Evolutionary conservation across 1,140 invertebrate genomes (phyloP).

Genomic region (Nebria ingens): DNA sequence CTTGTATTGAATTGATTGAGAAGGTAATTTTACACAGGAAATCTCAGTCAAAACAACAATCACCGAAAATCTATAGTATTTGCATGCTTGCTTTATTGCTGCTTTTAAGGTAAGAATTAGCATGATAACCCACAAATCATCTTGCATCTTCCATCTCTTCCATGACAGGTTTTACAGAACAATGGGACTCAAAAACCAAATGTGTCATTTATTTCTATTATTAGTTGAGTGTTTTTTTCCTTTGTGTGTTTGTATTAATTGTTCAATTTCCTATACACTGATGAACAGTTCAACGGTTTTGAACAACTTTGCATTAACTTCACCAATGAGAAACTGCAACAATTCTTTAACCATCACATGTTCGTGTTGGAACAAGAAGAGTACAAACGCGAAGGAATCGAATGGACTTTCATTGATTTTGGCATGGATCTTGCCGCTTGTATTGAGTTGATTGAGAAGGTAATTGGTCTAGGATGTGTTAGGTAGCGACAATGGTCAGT

Average conservation of each 20-base stretch:
- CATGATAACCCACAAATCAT: background rate
- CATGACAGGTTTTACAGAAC: background rate
- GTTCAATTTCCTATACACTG: background rate
- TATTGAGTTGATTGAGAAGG: slow-evolving; percentile 95
- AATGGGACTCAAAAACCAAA: background rate
- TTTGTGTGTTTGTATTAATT: background rate
- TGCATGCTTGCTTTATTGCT: background rate
- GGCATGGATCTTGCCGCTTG: slow-evolving; percentile 92
- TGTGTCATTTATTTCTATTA: background rate
- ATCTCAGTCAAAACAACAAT: background rate
- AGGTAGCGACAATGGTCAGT: background rate
- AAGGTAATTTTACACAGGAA: slow-evolving; percentile 55
- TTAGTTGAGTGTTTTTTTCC: background rate
- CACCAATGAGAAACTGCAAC: slow-evolving; percentile 93
- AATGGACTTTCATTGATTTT: slow-evolving; percentile 94
- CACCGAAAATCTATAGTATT: background rate
- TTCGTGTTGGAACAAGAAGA: slow-evolving; percentile 95
- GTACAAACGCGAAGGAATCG: slow-evolving; percentile 87
- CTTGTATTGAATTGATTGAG: slow-evolving; percentile 94
- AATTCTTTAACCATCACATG: slow-evolving; percentile 98
- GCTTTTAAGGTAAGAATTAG: background rate
- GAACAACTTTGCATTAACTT: slow-evolving; percentile 98
- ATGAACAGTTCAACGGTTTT: slow-evolving; percentile 80
- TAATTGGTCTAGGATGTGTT: slow-evolving; percentile 43
- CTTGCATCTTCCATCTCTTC: background rate